These are phyloP conservation scores for Drosophila anomelani DNA, from an alignment of 2,888 invertebrate species.

Conservation along the genomic window DNA sequence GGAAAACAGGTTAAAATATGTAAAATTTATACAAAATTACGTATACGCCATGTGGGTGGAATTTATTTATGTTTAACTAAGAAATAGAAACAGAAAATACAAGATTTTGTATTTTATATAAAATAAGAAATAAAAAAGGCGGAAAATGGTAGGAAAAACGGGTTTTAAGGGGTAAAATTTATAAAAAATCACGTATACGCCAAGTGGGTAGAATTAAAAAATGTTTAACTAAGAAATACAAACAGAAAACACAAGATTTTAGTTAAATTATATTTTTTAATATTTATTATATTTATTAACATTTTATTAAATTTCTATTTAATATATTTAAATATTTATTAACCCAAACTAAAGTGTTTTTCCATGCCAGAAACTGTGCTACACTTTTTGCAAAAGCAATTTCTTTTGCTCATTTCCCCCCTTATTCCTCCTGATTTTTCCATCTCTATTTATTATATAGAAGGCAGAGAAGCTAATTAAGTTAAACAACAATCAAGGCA, in stretches of 20 bases:
- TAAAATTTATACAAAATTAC: not conserved
- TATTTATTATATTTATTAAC: not conserved
- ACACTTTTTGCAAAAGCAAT: constrained; percentile 42
- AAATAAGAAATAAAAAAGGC: too few relatives aligned
- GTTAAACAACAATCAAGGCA: constrained; percentile 68
- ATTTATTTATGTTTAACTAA: too few relatives aligned
- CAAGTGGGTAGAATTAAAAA: not conserved
- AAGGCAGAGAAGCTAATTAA: constrained; percentile 58
- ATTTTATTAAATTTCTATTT: too few relatives aligned
- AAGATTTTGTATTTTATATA: too few relatives aligned
- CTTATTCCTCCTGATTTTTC: constrained; percentile 4
- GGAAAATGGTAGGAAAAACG: not conserved
- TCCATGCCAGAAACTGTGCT: constrained; percentile 58
- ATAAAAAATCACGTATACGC: not conserved
- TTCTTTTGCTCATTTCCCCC: constrained; percentile 12
- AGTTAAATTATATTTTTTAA: not conserved
- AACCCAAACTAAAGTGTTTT: too few relatives aligned
- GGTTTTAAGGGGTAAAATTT: not conserved
- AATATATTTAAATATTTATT: not conserved
- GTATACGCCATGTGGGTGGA: not conserved
- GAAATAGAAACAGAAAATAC: too few relatives aligned
- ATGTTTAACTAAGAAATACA: not conserved
- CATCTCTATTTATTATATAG: not conserved
- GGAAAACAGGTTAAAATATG: not conserved
- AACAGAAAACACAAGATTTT: not conserved